Base-by-base conservation (phyloP, 2,888 invertebrate species). In the Oligia strigilis region DNA sequence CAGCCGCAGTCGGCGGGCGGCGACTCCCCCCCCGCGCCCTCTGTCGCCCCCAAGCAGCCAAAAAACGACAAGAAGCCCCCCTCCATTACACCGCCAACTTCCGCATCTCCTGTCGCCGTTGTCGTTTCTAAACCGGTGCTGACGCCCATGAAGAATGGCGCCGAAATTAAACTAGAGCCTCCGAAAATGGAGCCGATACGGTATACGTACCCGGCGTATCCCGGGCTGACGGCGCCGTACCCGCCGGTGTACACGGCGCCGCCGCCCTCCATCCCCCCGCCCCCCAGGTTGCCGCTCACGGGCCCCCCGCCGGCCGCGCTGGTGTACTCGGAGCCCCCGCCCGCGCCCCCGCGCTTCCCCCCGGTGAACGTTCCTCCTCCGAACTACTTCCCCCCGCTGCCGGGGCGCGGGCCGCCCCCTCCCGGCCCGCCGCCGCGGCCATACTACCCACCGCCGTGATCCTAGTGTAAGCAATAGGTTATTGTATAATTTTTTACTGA, bases 11-110 rank as follows among this genome's bases (percentile, higher is more conserved):
- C 96, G 0, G 95, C 97, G 17, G 97, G 98, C 23, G 97, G 97
- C 0, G 98, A 98, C 78, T 98, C 98, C 86, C 98, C 98, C 2
- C 98, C 98, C 1, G 94, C 97, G 58, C 93, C 97, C 65, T 96
- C 97, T 46, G 29, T 29, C 29, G 92, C 97, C 1, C 84, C 91
- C 2, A 96, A 96, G 92, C 90, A 93, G 86, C 94, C 97, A 93
- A 97, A 97, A 95, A 97, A 97, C 92, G 97, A 97, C 89, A 97
- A 97, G 91, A 95, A 95, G 90, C 96, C 97, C 90, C 94, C 93
- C 90, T 95, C 96, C 90, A 90, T 93, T 95, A 97, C 97, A 93
- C 97, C 97, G 94, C 97, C 97, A 86, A 94, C 95, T 95, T 96
- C 96, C 90, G 94, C 86, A 90, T 97, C 97, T 65, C 97, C 97